A percentile compares a stretch with the other conserved stretches of the same genome.
Evolutionary conservation across 2,888 invertebrate genomes (phyloP).

Genomic region (Entomobrya multifasciata): DNA sequence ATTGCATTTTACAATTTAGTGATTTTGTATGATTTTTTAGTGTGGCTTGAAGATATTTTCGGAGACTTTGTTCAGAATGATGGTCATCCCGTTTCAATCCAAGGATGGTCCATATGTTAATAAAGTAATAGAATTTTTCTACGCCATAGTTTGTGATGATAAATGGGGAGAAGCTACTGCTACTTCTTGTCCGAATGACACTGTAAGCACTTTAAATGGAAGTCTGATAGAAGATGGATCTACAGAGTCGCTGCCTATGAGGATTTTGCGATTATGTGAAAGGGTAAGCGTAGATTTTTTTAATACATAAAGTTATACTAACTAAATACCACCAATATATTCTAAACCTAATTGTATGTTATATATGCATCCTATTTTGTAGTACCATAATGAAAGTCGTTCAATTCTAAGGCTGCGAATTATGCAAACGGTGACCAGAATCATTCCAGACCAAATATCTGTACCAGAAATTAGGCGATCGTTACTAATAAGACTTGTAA

Average conservation of each 20-base stretch:
- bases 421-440: conserved; percentile 38
- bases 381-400: conserved; percentile 46
- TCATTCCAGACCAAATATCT: conserved; percentile 27
- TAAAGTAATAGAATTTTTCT: conserved; percentile 46
- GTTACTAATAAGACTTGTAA: conserved; percentile 12
- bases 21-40: conserved; percentile 6
- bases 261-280: conserved; percentile 58
- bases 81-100: conserved; percentile 54
- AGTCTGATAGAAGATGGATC: conserved; percentile 37
- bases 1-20: not conserved
- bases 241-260: conserved; percentile 13
- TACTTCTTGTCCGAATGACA: conserved; percentile 17
- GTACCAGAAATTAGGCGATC: not conserved
- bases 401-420: conserved; percentile 10
- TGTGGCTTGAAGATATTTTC: conserved; percentile 43
- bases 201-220: not conserved
- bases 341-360: not conserved
- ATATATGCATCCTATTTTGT: not conserved
- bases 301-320: not conserved
- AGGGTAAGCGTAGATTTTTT: conserved; percentile 20
- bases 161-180: conserved; percentile 26
- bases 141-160: conserved; percentile 19
- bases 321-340: no score
- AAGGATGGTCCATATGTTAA: conserved; percentile 31
- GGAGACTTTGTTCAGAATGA: conserved; percentile 52